Evolutionary conservation across 2,797 vertebrate species (phyloP).

Genomic region (Phaenicophaeus curvirostris): DNA sequence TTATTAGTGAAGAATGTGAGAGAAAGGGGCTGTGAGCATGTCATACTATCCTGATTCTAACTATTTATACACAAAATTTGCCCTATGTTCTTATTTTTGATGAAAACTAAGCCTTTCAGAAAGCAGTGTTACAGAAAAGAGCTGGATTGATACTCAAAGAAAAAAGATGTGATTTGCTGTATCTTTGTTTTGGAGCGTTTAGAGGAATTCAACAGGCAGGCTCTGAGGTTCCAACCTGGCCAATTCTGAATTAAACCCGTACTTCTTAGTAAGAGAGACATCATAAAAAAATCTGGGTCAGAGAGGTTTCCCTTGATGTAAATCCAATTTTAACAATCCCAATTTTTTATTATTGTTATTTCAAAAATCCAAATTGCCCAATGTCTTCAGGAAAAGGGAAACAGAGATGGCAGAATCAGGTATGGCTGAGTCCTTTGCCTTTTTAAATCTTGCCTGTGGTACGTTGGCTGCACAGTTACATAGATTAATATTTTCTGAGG

Average conservation of each 20-base stretch:
- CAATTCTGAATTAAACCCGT: constrained; percentile 28
- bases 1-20: background rate
- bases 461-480: background rate
- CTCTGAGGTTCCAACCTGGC: background rate
- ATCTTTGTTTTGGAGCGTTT: constrained; percentile 52
- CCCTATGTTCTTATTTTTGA: background rate
- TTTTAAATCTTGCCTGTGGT: background rate
- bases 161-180: constrained; percentile 52
- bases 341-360: constrained; percentile 23
- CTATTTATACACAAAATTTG: background rate
- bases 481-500: background rate
- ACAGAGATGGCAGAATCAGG: background rate
- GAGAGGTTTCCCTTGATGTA: constrained; percentile 4
- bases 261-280: background rate
- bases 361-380: constrained; percentile 19
- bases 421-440: background rate
- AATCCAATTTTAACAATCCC: constrained; percentile 26
- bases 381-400: background rate
- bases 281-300: background rate
- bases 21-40: background rate
- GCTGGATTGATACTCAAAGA: constrained; percentile 3
- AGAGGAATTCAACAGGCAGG: constrained; percentile 8
- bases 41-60: background rate
- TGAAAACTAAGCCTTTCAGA: background rate
- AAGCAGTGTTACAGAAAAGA: constrained; percentile 10